These are phyloP conservation scores for Euborellia annulipes DNA, from an alignment of 1,140 invertebrate genomes.

Conservation along the genomic window DNA sequence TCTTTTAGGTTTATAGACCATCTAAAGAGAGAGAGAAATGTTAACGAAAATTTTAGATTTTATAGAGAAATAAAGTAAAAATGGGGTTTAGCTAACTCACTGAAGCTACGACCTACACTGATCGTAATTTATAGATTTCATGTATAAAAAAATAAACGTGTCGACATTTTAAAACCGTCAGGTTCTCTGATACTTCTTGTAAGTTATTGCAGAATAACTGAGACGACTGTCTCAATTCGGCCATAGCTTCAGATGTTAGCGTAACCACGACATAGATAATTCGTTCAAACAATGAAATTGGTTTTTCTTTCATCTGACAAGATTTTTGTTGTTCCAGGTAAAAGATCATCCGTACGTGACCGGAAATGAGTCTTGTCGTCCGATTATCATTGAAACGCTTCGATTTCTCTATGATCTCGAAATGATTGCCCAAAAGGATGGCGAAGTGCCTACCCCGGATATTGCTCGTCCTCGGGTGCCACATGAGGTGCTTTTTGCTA, in stretches of 20 bases:
- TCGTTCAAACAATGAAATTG: slow-evolving; percentile 1
- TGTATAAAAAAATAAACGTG: too few species aligned
- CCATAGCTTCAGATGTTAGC: neutral
- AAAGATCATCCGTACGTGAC: slow-evolving; percentile 46
- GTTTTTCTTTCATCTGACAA: neutral
- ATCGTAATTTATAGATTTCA: too few species aligned
- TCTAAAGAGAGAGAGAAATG: too few species aligned
- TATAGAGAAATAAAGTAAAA: too few species aligned
- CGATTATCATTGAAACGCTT: slow-evolving; percentile 55
- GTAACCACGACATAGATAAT: neutral
- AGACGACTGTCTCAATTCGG: too few species aligned
- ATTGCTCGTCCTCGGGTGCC: slow-evolving; percentile 48
- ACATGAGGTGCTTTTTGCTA: slow-evolving; percentile 50
- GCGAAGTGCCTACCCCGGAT: slow-evolving; percentile 41
- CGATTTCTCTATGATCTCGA: slow-evolving; percentile 59
- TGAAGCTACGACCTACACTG: too few species aligned
- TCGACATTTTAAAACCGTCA: too few species aligned
- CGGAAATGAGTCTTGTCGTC: slow-evolving; percentile 42
- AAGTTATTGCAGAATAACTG: too few species aligned
- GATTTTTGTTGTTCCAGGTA: slow-evolving; percentile 17
- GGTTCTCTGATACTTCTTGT: too few species aligned
- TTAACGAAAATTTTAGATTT: too few species aligned
- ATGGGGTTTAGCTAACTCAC: too few species aligned
- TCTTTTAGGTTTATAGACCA: too few species aligned
- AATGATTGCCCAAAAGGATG: slow-evolving; percentile 42